Base-by-base conservation (phyloP, 1,140 invertebrate genomes). In the Halyomorpha halys region DNA sequence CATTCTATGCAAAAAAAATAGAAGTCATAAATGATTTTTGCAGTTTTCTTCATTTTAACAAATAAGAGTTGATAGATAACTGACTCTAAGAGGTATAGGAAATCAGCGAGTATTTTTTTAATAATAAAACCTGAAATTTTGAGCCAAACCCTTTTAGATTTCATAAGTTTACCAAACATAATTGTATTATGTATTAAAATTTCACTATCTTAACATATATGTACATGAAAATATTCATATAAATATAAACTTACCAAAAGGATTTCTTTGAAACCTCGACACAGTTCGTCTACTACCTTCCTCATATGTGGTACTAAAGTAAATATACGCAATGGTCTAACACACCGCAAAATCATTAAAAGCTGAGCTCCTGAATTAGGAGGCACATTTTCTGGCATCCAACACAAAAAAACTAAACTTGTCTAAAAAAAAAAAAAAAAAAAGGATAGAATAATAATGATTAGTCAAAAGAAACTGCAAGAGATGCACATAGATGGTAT, bases 221-320 rank as follows among this genome's bases (percentile, higher is more conserved):
- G n/a, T n/a, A n/a, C n/a, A n/a, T n/a, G n/a, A n/a, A n/a, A n/a
- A n/a, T n/a, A n/a, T n/a, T n/a, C n/a, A n/a, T 56, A 56, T 44
- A 18, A 44, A 18, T 2, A 44, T 8, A 66, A 39, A 74, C 77
- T 77, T 77, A 96, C 96, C 73, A 99, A 78, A 23, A 98, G 75
- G 70, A 99, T 99, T 80, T 99, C 97, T 77, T 98, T 99, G 76
- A 99, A 99, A n/a, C 97, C 97, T 67, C 94, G 81, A 71, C 95
- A 97, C 30, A 99, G 79, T 75, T 99, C 97, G 74, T 94, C 98
- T 25, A 99, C 97, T 23, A 99, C 97, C 80, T 97, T 96, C 68
- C 96, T 82, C 94, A 99, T 99, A 73, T 99, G 97, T 63, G 97
- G 97, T 16, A 99, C 95, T 39, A 99, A 79, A 16, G 93, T 97